phyloP scores from a whole-genome alignment of 2,113 vertebrate species.

The Charina bottae region DNA sequence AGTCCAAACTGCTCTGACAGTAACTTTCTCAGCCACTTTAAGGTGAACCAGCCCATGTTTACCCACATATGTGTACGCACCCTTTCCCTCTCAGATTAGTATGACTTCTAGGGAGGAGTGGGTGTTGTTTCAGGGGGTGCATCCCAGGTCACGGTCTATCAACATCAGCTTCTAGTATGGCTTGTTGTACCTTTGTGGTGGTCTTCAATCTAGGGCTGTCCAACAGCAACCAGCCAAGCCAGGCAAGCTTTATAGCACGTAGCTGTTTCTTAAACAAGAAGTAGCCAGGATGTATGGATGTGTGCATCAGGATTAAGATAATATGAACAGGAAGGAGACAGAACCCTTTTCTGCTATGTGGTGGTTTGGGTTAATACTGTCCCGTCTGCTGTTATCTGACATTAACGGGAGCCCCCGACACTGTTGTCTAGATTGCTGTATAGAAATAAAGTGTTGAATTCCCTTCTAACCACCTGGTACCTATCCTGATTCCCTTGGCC shows the following conservation, averaged over 20 bases:
- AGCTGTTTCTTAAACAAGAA: neutral
- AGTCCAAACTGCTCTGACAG: conserved; percentile 1
- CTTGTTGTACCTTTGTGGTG: neutral
- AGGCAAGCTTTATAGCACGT: neutral
- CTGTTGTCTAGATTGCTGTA: neutral
- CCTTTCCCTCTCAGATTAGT: neutral
- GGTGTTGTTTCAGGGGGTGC: neutral
- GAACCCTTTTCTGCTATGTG: neutral
- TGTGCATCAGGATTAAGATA: neutral
- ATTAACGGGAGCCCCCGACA: neutral
- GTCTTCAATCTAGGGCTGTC: neutral
- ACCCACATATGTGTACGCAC: neutral
- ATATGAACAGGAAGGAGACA: neutral
- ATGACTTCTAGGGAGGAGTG: neutral
- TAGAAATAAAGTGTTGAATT: neutral
- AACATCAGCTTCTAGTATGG: neutral
- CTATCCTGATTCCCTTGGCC: neutral
- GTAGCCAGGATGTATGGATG: neutral
- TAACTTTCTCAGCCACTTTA: neutral
- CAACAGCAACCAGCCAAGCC: neutral
- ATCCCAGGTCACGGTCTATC: neutral
- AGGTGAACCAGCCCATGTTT: neutral
- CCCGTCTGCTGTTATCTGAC: too few relatives aligned
- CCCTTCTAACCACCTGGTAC: neutral
- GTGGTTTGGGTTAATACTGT: neutral